Evolutionary conservation across 2,797 vertebrate species (phyloP).

Genomic region (Sparus aurata): DNA sequence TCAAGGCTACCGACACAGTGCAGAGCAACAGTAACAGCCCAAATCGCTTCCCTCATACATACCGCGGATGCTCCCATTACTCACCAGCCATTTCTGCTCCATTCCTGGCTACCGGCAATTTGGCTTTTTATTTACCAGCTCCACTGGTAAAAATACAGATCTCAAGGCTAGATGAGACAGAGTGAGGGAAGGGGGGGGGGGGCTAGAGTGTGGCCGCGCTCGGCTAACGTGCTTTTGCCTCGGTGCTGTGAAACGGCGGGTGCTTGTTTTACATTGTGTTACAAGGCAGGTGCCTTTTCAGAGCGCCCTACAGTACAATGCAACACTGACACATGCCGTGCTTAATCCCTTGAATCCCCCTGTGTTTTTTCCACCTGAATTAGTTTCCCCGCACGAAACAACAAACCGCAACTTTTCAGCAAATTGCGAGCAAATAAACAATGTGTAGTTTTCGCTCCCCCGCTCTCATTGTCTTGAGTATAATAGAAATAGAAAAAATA

Average conservation of each 20-base stretch:
- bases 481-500: constrained; percentile 58
- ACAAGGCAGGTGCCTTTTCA: constrained; percentile 38
- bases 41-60: constrained; percentile 27
- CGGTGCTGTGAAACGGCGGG: constrained; percentile 26
- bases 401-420: constrained; percentile 50
- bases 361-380: constrained; percentile 54
- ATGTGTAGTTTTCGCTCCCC: background rate
- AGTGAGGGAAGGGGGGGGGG: background rate
- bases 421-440: constrained; percentile 34
- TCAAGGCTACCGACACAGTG: constrained; percentile 40
- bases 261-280: constrained; percentile 52
- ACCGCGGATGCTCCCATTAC: constrained; percentile 20
- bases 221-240: constrained; percentile 26
- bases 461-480: constrained; percentile 10
- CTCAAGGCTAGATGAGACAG: constrained; percentile 37
- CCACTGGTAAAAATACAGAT: constrained; percentile 6
- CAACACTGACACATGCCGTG: constrained; percentile 23
- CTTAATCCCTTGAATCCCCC: constrained; percentile 46
- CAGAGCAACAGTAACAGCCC: constrained; percentile 11
- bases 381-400: constrained; percentile 56
- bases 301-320: constrained; percentile 16
- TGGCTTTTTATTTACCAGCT: constrained; percentile 35
- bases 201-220: constrained; percentile 13
- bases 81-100: constrained; percentile 18
- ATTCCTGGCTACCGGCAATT: constrained; percentile 32